These are phyloP conservation scores for Peromyscus nudipes DNA, from an alignment of 2,797 vertebrate species.

Conservation along the genomic window DNA sequence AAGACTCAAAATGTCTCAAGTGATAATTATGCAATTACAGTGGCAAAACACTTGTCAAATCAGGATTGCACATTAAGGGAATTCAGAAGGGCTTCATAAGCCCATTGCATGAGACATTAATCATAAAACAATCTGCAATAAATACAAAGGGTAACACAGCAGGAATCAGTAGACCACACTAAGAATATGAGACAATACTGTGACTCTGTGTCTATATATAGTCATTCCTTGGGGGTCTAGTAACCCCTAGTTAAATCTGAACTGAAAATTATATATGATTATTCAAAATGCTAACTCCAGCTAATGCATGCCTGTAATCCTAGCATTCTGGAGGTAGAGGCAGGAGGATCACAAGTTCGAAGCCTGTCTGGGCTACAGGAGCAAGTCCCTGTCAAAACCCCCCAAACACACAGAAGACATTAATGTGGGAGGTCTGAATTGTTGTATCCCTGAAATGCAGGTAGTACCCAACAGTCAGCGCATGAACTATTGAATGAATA, in stretches of 20 bases:
- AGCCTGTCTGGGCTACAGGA: neutral
- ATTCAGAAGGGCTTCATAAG: neutral
- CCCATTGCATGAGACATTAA: neutral
- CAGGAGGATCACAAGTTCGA: neutral
- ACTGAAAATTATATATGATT: neutral
- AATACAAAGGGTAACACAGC: neutral
- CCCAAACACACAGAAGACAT: accelerated
- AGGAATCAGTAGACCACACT: neutral
- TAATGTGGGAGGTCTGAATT: neutral
- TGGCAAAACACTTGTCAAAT: neutral
- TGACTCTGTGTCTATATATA: neutral
- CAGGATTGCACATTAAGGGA: neutral
- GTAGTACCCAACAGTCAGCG: too few species aligned
- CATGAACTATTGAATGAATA: neutral
- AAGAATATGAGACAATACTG: neutral
- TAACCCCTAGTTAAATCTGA: neutral
- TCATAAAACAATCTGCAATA: neutral
- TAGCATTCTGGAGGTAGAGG: neutral
- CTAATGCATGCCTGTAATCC: neutral
- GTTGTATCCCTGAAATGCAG: neutral
- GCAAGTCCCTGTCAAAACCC: neutral
- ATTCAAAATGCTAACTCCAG: neutral
- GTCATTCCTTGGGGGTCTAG: neutral
- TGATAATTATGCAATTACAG: neutral
- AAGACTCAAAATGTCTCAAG: neutral